Percentiles rank a stretch among this genome's conserved stretches.
Conservation (phyloP, 2,113 vertebrate genomes). For the Phaethornis superciliosus region DNA sequence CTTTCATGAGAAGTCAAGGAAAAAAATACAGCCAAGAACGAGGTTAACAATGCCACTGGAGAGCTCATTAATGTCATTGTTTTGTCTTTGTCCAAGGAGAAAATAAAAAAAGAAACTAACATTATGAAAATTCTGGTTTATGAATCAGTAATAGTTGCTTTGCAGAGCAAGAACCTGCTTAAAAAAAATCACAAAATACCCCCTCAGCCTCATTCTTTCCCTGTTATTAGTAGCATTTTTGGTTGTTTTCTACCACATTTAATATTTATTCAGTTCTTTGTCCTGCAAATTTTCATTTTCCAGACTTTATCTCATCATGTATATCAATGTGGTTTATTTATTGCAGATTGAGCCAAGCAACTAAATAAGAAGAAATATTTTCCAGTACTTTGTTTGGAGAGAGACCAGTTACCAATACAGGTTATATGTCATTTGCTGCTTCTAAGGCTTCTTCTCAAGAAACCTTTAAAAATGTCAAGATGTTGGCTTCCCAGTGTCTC, state of each 20-base stretch:
- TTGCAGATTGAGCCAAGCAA: not conserved
- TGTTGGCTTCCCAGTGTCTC: not conserved
- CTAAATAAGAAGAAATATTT: not conserved
- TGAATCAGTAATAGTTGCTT: not conserved
- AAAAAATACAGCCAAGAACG: not conserved
- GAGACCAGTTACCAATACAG: not conserved
- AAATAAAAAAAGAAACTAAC: not conserved
- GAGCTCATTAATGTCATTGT: slow-evolving; percentile 6
- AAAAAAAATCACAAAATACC: not conserved
- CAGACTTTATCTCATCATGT: not conserved
- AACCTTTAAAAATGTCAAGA: not conserved
- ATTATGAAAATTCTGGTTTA: not conserved
- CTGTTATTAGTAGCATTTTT: not conserved
- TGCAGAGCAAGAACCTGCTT: not conserved
- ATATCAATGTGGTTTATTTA: no score
- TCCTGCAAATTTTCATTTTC: not conserved
- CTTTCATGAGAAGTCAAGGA: not conserved
- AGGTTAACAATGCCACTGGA: slow-evolving; percentile 16
- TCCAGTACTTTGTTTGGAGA: not conserved
- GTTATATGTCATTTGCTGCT: not conserved
- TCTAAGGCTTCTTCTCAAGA: not conserved
- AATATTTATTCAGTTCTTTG: not conserved
- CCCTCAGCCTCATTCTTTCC: not conserved
- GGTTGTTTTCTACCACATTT: not conserved
- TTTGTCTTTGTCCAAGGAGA: not conserved